Evolutionary conservation across 2,888 invertebrate genomes (phyloP), one percentile per base, ranked within the genome.

Genomic region (Platycnemis pennipes): DNA sequence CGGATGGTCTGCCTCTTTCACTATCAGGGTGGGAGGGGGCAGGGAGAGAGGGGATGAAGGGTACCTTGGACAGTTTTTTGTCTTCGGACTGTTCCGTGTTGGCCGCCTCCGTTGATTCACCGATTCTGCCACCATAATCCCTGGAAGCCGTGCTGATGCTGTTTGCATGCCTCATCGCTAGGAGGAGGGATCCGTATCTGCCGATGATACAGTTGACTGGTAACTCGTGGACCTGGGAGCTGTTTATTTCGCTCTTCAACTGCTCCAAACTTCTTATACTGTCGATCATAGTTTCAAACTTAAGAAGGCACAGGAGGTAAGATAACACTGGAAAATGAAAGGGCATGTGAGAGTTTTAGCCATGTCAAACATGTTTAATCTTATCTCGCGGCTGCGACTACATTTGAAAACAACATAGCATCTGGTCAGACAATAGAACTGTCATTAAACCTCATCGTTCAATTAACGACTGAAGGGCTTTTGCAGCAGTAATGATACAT

Each of bases 291-390:
- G 31, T 42, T 56, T 89, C 89, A 44, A 89, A 89, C 22, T 89
- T 89, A 22, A 89, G 89, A 2, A 89, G 56, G 3, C 56, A 89
- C 0, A 89, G 37, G 53, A 89, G 22, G 19, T n/a, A 89, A 26
- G 56, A 89, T 1, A 89, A 42, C 53, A 89, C 89, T 89, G 56
- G 42, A 89, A 89, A 56, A n/a, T n/a, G n/a, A n/a, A n/a, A n/a
- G n/a, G n/a, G n/a, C n/a, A n/a, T n/a, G n/a, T n/a, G n/a, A n/a
- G n/a, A n/a, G n/a, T n/a, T n/a, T n/a, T n/a, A n/a, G n/a, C n/a
- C n/a, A n/a, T n/a, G n/a, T n/a, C n/a, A n/a, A n/a, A n/a, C n/a
- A n/a, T n/a, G n/a, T n/a, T n/a, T n/a, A n/a, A n/a, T n/a, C n/a
- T n/a, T n/a, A n/a, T n/a, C n/a, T n/a, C n/a, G n/a, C n/a, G n/a